These are phyloP conservation scores for Psilanteris sp. DNA, from an alignment of 1,140 invertebrate species.

Conservation along the genomic window DNA sequence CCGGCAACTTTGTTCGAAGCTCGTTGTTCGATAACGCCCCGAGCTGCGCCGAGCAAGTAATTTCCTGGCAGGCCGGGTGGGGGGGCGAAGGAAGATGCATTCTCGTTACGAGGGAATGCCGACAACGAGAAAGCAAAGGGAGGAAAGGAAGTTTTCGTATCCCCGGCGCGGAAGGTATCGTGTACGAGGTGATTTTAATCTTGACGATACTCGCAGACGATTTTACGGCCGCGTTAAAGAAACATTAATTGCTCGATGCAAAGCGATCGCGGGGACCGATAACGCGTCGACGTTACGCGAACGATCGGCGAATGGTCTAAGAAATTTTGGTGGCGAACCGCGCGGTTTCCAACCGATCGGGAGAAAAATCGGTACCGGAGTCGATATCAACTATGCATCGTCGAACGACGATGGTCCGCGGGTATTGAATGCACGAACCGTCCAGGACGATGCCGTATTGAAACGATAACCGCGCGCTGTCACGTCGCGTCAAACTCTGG, in stretches of 20 bases:
- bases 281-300: constrained; percentile 29
- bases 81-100: constrained; percentile 63
- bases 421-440: too few species aligned
- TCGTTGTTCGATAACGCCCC: constrained; percentile 67
- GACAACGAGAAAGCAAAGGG: constrained; percentile 64
- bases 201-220: constrained; percentile 60
- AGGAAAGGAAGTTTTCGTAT: constrained; percentile 65
- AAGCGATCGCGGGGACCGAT: constrained; percentile 56
- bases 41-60: constrained; percentile 66
- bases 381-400: too few species aligned
- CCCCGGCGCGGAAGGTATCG: constrained; percentile 43
- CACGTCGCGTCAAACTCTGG: too few species aligned
- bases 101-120: constrained; percentile 66
- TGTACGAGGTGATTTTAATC: constrained; percentile 62
- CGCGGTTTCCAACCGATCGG: too few species aligned
- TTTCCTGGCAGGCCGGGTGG: constrained; percentile 63
- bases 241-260: constrained; percentile 54
- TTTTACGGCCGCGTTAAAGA: constrained; percentile 63
- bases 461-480: too few species aligned
- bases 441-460: too few species aligned
- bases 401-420: too few species aligned
- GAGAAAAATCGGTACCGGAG: too few species aligned
- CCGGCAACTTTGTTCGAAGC: constrained; percentile 67
- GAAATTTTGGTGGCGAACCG: constrained; percentile 48
- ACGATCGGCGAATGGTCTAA: too few species aligned